phyloP scores from a whole-genome alignment of 2,888 invertebrate genomes.

The Eristalis arbustorum region DNA sequence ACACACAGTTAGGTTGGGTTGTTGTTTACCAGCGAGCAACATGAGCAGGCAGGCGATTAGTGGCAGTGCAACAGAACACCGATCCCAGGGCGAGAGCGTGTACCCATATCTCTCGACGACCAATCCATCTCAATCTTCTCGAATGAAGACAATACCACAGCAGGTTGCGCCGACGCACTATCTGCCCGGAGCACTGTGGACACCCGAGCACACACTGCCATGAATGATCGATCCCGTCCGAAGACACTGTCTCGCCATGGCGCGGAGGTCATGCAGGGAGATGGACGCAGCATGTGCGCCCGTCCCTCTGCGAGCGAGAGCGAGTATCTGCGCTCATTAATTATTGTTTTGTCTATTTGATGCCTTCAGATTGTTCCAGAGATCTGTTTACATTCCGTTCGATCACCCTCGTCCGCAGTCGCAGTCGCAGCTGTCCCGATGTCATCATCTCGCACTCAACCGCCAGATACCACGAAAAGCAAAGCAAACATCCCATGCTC shows the following conservation, averaged over 20 bases:
- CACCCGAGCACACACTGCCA: slow-evolving; percentile 17
- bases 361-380: slow-evolving; percentile 52
- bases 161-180: slow-evolving; percentile 45
- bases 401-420: not conserved
- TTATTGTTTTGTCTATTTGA: slow-evolving; percentile 39
- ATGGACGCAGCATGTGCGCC: slow-evolving; percentile 45
- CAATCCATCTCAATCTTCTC: slow-evolving; percentile 65
- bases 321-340: slow-evolving; percentile 53
- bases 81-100: slow-evolving; percentile 2
- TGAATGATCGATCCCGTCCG: slow-evolving; percentile 55
- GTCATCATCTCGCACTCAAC: slow-evolving; percentile 26
- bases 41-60: slow-evolving; percentile 37
- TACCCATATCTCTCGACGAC: slow-evolving; percentile 60
- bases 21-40: slow-evolving; percentile 31
- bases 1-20: slow-evolving; percentile 34
- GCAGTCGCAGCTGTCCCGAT: slow-evolving; percentile 41
- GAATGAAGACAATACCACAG: slow-evolving; percentile 67
- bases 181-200: slow-evolving; percentile 29
- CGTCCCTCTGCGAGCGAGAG: not conserved
- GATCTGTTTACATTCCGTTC: slow-evolving; percentile 52
- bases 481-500: slow-evolving; percentile 29
- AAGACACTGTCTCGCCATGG: not conserved
- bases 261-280: not conserved
- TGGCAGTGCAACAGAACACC: slow-evolving; percentile 14
- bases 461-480: not conserved